These are phyloP conservation scores for Sebastes paucispinis DNA, from an alignment of 2,797 vertebrate genomes.

Conservation along the genomic window DNA sequence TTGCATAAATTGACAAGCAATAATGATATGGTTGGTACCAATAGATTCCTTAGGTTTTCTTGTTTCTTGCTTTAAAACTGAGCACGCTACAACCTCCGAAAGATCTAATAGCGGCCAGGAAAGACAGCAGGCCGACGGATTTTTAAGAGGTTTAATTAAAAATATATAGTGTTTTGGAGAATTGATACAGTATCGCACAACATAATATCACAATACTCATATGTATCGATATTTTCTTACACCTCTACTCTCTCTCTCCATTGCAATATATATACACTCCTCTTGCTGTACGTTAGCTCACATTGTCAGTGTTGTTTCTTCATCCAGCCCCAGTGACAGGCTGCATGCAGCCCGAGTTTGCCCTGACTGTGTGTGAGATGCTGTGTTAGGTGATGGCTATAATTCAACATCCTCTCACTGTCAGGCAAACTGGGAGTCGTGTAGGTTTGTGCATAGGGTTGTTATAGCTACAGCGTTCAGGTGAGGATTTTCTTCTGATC, in stretches of 20 bases:
- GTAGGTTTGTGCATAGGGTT: conserved; percentile 43
- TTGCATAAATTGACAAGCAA: fast-evolving
- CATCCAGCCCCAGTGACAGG: conserved; percentile 65
- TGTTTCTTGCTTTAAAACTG: no score
- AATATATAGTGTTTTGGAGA: no score
- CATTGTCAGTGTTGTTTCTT: conserved; percentile 62
- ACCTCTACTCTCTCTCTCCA: no score
- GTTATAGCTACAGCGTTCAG: conserved; percentile 50
- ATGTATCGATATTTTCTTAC: no score
- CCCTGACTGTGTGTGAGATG: conserved; percentile 43
- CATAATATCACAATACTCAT: no score
- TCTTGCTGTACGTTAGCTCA: conserved; percentile 36
- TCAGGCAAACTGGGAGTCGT: conserved; percentile 45
- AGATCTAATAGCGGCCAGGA: no score
- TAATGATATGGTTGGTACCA: no score
- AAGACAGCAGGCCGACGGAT: no score
- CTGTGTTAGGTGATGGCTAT: conserved; percentile 54
- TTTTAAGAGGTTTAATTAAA: no score
- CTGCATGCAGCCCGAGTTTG: conserved; percentile 52
- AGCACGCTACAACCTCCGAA: no score
- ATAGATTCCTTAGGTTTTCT: no score
- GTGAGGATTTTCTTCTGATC: conserved; percentile 52
- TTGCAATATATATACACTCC: not conserved
- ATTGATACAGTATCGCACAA: no score
- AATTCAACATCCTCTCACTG: conserved; percentile 65